Base-by-base conservation (phyloP, 2,888 invertebrate species). In the Brenthis hecate region DNA sequence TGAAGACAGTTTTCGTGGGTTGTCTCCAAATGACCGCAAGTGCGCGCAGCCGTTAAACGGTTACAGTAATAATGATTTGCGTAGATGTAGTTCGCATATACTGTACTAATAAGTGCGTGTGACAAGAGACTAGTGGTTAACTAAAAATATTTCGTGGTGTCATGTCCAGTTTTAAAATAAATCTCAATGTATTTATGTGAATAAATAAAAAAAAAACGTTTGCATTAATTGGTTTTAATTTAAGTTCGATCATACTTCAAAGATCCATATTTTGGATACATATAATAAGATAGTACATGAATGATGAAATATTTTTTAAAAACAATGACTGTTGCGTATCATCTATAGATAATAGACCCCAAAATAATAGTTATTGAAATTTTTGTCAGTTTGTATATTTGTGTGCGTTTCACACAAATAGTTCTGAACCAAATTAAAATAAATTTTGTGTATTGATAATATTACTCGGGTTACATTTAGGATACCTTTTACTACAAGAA, bases 1-100 rank as follows among this genome's bases (percentile, higher is more conserved):
- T 43, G 95, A 95, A 75, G 94, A 94, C 54, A 81, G 81, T 54
- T 94, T 94, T 74, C 83, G 87, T 74, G 91, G 89, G 0, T 48
- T 78, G 3, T 74, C 81, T 1, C 69, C 79, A 1, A 78, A 74
- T 2, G 89, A 90, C 61, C 72, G 75, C 1, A 85, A 81, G 72
- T 82, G 81, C 70, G 70, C 77, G 0, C 80, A 85, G 36, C 90
- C 89, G 4, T 74, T 91, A 11, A 88, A 85, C 56, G 81, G 78
- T 2, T 78, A 81, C 23, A 71, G 74, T 3, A 74, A 75, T 19
- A 68, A 71, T 28, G 84, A 85, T 19, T 80, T 82, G 78, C 82
- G 91, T 1, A 81, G 91, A 66, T 83, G 83, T 70, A 92, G 91
- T 77, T 89, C 91, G 53, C 85, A 85, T 72, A 89, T 91, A 69